Conservation (phyloP, 2,888 invertebrate species). For the Bruchidius siliquastri region DNA sequence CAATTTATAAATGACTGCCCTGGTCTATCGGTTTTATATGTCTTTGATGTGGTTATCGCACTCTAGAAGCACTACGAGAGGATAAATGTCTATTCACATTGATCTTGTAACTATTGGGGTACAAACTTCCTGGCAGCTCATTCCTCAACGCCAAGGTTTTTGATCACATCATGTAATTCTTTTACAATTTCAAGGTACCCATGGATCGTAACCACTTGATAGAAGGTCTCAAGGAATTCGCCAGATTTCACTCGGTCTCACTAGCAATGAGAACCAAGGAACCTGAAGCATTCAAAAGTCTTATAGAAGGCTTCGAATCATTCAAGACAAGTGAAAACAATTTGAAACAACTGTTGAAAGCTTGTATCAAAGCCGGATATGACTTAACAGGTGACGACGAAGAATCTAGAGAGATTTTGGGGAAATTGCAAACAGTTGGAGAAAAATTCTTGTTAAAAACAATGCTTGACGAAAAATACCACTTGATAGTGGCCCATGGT, state of each 20-base stretch:
- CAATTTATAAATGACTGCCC: too few relatives aligned
- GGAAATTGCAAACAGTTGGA: neutral
- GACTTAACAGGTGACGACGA: neutral
- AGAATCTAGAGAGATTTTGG: neutral
- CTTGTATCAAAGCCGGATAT: neutral
- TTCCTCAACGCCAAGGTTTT: neutral
- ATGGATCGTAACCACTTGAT: conserved; percentile 32
- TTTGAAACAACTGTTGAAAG: neutral
- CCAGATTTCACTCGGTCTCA: conserved; percentile 35
- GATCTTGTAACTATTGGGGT: too few relatives aligned
- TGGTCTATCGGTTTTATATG: too few relatives aligned
- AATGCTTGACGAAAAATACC: neutral
- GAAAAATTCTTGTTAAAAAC: neutral
- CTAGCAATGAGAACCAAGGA: conserved; percentile 31
- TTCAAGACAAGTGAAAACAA: neutral
- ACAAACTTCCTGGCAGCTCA: too few relatives aligned
- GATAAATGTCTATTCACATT: too few relatives aligned
- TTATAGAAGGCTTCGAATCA: conserved; percentile 7
- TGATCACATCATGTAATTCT: neutral
- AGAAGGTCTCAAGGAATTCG: conserved; percentile 32
- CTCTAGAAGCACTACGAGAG: too few relatives aligned
- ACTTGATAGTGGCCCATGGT: conserved; percentile 25
- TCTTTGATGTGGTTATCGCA: too few relatives aligned
- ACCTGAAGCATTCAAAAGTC: conserved; percentile 23
- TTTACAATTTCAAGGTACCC: conserved; percentile 13